Conservation (phyloP, 2,113 vertebrate species). For the Pseudolaguvia tuberculata region DNA sequence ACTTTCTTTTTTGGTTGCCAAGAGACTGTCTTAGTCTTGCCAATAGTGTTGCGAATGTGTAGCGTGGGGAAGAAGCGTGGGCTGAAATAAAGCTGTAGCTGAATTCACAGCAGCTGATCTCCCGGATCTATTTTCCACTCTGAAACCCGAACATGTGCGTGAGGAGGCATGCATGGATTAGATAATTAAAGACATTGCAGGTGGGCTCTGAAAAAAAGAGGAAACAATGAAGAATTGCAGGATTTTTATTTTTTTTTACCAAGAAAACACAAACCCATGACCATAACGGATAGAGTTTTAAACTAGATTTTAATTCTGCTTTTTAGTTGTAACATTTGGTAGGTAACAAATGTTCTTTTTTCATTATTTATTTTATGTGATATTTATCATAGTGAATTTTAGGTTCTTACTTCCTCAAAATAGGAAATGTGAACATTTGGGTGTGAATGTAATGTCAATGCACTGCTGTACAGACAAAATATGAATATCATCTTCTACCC, state of each 20-base stretch:
- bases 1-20: constrained; percentile 24
- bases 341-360: not conserved
- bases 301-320: not conserved
- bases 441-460: constrained; percentile 27
- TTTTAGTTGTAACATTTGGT: not conserved
- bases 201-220: not conserved
- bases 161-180: not conserved
- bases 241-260: constrained; percentile 9
- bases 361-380: not conserved
- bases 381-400: not conserved
- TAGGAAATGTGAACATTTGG: constrained; percentile 35
- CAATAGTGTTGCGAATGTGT: constrained; percentile 9
- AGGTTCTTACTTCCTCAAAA: constrained; percentile 5
- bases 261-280: not conserved
- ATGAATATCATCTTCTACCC: not conserved
- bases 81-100: constrained; percentile 16
- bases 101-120: constrained; percentile 11
- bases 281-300: not conserved
- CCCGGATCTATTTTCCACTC: not conserved
- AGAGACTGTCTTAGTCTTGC: constrained; percentile 27
- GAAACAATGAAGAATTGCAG: not conserved
- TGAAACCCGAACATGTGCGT: not conserved
- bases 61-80: not conserved
- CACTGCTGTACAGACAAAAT: constrained; percentile 21
- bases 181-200: constrained; percentile 10